phyloP scores from a whole-genome alignment of 2,113 vertebrate species.

The Gobio gobio region DNA sequence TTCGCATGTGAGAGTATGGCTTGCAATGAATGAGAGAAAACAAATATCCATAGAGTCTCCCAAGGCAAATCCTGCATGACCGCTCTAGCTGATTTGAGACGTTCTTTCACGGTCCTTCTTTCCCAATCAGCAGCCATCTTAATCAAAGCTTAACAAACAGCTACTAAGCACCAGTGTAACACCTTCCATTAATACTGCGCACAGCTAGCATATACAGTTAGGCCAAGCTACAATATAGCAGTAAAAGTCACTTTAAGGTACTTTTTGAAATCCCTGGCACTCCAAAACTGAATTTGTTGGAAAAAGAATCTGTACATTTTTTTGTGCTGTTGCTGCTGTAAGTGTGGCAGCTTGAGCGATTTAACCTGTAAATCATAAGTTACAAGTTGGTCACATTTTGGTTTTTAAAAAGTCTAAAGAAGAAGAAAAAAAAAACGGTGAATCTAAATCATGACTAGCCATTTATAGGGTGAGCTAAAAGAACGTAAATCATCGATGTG shows the following conservation, averaged over 20 bases:
- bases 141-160: slow-evolving; percentile 44
- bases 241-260: slow-evolving; percentile 57
- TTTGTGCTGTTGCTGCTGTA: slow-evolving; percentile 39
- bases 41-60: slow-evolving; percentile 56
- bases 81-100: slow-evolving; percentile 19
- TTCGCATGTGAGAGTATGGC: slow-evolving; percentile 71
- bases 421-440: background rate
- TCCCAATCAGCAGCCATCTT: background rate
- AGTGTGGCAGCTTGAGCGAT: slow-evolving; percentile 39
- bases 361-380: slow-evolving; percentile 55
- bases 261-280: slow-evolving; percentile 50
- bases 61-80: slow-evolving; percentile 55
- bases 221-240: slow-evolving; percentile 57
- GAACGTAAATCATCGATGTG: slow-evolving; percentile 18
- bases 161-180: slow-evolving; percentile 48
- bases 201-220: slow-evolving; percentile 48
- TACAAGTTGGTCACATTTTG: slow-evolving; percentile 63
- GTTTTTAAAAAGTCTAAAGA: slow-evolving; percentile 47
- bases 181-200: slow-evolving; percentile 37
- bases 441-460: slow-evolving; percentile 20
- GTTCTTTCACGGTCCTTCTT: background rate
- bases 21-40: slow-evolving; percentile 67
- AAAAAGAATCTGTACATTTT: slow-evolving; percentile 63
- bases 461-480: background rate
- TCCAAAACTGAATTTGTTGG: slow-evolving; percentile 52